These are phyloP conservation scores for Xenopus tropicalis DNA, from an alignment of 2,113 vertebrate genomes.

Conservation along the genomic window UCB_Xtro_10.0 CM004444.2:123642001-123642500, in stretches of 20 bases:
- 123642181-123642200: slow-evolving; percentile 44
- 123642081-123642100: slow-evolving; percentile 40
- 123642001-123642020: slow-evolving; percentile 40
- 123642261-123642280: slow-evolving; percentile 29
- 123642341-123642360: neutral
- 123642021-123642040: slow-evolving; percentile 38
- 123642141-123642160: slow-evolving; percentile 40
- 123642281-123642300: slow-evolving; percentile 26
- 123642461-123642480: too few species aligned
- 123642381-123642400: too few species aligned
- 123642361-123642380: slow-evolving; percentile 11
- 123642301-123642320: neutral
- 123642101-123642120: slow-evolving; percentile 39
- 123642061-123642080: slow-evolving; percentile 38
- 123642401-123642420: too few species aligned
- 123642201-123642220: slow-evolving; percentile 40
- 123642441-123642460: too few species aligned
- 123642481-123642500: too few species aligned
- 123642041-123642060: slow-evolving; percentile 31
- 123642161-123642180: slow-evolving; percentile 44
- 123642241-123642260: slow-evolving; percentile 37
- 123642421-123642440: too few species aligned
- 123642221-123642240: slow-evolving; percentile 40
- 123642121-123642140: slow-evolving; percentile 37
- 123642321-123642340: slow-evolving; percentile 19